phyloP scores from a whole-genome alignment of 2,113 vertebrate genomes.

The Hypomesus transpacificus region DNA sequence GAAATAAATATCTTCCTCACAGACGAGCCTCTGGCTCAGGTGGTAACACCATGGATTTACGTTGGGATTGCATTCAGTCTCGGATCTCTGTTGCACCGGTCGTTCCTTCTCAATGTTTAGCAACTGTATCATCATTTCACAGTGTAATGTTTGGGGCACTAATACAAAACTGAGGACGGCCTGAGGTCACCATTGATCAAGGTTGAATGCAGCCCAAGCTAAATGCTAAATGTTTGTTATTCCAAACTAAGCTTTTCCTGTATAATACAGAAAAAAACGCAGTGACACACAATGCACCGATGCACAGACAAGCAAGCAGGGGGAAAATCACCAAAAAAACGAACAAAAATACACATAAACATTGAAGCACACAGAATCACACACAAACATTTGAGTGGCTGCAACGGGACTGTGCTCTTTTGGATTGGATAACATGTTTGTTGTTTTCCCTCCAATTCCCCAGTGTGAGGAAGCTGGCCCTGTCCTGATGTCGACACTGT shows the following conservation, averaged over 20 bases:
- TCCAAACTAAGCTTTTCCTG: background rate
- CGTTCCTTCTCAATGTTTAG: background rate
- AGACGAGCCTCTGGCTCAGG: no score
- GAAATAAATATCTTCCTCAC: no score
- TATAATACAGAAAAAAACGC: background rate
- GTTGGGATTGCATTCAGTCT: no score
- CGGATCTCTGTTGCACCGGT: no score
- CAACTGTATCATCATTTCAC: background rate
- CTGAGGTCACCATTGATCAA: constrained; percentile 1
- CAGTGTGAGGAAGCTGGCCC: background rate
- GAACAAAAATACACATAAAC: no score
- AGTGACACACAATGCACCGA: no score
- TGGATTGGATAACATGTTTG: background rate
- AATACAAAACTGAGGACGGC: background rate
- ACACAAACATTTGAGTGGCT: background rate
- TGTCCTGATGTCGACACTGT: constrained; percentile 5
- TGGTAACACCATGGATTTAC: no score
- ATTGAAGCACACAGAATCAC: no score
- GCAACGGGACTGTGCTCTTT: background rate
- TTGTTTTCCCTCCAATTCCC: background rate
- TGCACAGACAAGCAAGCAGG: no score
- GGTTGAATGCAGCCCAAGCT: background rate
- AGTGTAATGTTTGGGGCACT: background rate
- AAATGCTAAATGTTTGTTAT: background rate
- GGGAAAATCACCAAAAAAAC: no score